Percentiles rank a stretch among this genome's conserved stretches.
Evolutionary conservation across 1,140 invertebrate species (phyloP).

Genomic region (Asobara japonica): DNA sequence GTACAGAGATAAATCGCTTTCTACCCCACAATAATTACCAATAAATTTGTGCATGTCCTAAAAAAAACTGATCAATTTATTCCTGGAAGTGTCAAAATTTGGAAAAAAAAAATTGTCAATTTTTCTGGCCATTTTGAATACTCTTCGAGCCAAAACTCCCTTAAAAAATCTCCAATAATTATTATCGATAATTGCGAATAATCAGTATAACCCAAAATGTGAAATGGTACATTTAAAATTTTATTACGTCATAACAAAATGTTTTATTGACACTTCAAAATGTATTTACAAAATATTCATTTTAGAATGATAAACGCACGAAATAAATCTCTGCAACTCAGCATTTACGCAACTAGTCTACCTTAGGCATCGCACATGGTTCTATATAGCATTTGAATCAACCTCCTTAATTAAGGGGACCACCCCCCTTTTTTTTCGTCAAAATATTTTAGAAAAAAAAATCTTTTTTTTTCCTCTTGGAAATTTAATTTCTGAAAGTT

Average conservation of each 20-base stretch:
- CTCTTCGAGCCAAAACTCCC: conserved; percentile 24
- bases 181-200: background rate
- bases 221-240: conserved; percentile 4
- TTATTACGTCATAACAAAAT: conserved; percentile 11
- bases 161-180: background rate
- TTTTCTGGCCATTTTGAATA: background rate
- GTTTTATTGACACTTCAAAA: conserved; percentile 1
- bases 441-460: too few relatives aligned
- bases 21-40: background rate
- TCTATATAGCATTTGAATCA: background rate
- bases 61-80: background rate
- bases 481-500: too few relatives aligned
- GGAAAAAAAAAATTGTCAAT: background rate
- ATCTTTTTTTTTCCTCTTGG: too few relatives aligned
- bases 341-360: background rate
- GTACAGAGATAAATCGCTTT: background rate
- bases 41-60: background rate
- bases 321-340: background rate
- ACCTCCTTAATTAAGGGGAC: background rate
- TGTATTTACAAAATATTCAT: background rate
- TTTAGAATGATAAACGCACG: background rate
- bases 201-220: background rate
- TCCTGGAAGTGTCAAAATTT: background rate
- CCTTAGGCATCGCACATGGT: background rate
- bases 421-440: too few relatives aligned